A percentile compares a stretch with the other conserved stretches of the same genome.
Evolutionary conservation across 2,797 vertebrate species (phyloP).

Genomic region (Setipinna tenuifilis): DNA sequence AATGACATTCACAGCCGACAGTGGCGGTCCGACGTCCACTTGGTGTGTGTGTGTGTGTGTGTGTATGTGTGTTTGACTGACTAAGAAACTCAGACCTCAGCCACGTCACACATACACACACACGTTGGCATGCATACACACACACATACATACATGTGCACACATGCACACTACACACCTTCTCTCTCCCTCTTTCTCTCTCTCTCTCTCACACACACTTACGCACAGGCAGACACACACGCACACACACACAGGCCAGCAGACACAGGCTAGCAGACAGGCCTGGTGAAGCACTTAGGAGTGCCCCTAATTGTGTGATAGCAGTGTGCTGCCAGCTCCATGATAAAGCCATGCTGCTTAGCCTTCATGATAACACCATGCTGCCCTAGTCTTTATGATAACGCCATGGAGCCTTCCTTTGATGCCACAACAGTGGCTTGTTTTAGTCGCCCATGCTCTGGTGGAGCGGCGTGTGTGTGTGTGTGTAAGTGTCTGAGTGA

Average conservation of each 20-base stretch:
- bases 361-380: no score
- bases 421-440: background rate
- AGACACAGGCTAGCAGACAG: background rate
- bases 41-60: background rate
- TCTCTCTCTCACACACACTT: background rate
- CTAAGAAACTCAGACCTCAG: background rate
- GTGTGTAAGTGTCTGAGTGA: background rate
- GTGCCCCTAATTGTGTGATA: background rate
- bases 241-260: slow-evolving; percentile 6
- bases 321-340: background rate
- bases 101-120: slow-evolving; percentile 7
- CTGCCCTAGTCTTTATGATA: no score
- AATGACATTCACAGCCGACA: background rate
- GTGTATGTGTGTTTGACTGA: background rate
- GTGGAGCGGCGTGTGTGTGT: background rate
- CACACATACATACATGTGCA: slow-evolving; percentile 2
- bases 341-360: no score
- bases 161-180: slow-evolving; percentile 25
- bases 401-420: background rate
- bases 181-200: background rate
- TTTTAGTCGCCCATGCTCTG: background rate
- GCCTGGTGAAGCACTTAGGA: slow-evolving; percentile 1
- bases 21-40: background rate
- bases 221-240: slow-evolving; percentile 29
- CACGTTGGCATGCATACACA: no score